Evolutionary conservation across 2,888 invertebrate species (phyloP).

Genomic region (Dyspetes luteomarginatus): DNA sequence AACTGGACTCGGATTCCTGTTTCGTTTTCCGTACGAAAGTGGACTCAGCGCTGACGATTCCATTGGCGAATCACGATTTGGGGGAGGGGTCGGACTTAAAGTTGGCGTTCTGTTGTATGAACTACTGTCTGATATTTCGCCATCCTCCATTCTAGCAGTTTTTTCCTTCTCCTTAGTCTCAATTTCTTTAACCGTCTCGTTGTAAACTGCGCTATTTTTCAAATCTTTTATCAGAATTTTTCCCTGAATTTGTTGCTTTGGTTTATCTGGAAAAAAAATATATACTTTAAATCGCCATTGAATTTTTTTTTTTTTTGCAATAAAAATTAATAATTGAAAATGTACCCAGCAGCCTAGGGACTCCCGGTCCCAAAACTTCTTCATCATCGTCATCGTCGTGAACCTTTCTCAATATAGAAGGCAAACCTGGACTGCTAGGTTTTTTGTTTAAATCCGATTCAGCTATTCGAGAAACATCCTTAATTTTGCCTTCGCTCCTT

Average conservation of each 20-base stretch:
- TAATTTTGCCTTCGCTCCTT: conserved; percentile 71
- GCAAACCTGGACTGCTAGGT: conserved; percentile 71
- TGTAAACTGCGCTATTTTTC: conserved; percentile 88
- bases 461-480: conserved; percentile 11
- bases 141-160: conserved; percentile 87
- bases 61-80: conserved; percentile 46
- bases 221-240: conserved; percentile 89
- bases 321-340: conserved; percentile 29
- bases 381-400: conserved; percentile 81
- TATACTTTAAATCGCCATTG: conserved; percentile 7
- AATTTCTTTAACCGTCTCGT: conserved; percentile 87
- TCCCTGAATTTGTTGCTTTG: conserved; percentile 81
- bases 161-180: conserved; percentile 87
- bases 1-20: conserved; percentile 70
- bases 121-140: conserved; percentile 85
- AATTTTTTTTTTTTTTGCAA: conserved; percentile 22
- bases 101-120: conserved; percentile 77
- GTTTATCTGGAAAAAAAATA: conserved; percentile 72
- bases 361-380: conserved; percentile 81
- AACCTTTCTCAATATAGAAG: conserved; percentile 82
- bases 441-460: not conserved
- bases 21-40: conserved; percentile 66
- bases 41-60: conserved; percentile 68
- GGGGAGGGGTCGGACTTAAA: conserved; percentile 77
- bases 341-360: conserved; percentile 78